A percentile compares a stretch with the other conserved stretches of the same genome.
phyloP scores from a whole-genome alignment of 37 sponge, comb jelly and placozoan genomes.

The Lycopodina hypogea region DNA sequence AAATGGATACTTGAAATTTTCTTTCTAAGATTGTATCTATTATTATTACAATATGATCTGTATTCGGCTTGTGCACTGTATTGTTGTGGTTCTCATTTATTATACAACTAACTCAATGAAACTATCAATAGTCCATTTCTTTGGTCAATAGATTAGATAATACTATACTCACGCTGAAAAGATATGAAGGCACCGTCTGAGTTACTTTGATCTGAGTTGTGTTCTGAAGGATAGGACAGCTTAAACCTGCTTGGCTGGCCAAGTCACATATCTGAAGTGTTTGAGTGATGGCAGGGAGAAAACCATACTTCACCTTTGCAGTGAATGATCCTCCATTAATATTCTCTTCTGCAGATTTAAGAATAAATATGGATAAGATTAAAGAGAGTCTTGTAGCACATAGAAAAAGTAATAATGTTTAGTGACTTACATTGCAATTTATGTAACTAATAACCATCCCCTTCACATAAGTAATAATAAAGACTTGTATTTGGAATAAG shows the following conservation, averaged over 20 bases:
- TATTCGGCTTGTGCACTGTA: too few relatives aligned
- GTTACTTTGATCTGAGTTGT: background rate
- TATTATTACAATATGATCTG: background rate
- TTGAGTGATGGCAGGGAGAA: slow-evolving; percentile 5
- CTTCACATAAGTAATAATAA: too few relatives aligned
- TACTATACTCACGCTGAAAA: slow-evolving; percentile 1
- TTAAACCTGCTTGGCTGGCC: background rate
- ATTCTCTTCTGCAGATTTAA: slow-evolving; percentile 39
- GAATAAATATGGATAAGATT: background rate
- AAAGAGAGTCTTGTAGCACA: background rate
- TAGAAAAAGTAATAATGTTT: too few relatives aligned
- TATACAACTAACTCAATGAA: too few relatives aligned
- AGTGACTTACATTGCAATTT: too few relatives aligned
- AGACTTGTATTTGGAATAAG: too few relatives aligned
- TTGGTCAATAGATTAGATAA: too few relatives aligned
- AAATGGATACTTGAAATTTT: too few relatives aligned
- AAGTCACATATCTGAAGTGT: slow-evolving; percentile 23
- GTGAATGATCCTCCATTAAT: slow-evolving; percentile 26
- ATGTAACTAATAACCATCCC: too few relatives aligned
- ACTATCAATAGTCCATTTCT: background rate
- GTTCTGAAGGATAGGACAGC: slow-evolving; percentile 20
- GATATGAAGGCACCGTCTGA: background rate
- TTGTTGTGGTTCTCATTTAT: too few relatives aligned
- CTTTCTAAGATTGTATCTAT: too few relatives aligned
- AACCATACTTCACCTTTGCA: slow-evolving; percentile 19